A percentile compares a stretch with the other conserved stretches of the same genome.
Conservation (phyloP, 2,888 invertebrate genomes). For the Nomada ruficornis region DNA sequence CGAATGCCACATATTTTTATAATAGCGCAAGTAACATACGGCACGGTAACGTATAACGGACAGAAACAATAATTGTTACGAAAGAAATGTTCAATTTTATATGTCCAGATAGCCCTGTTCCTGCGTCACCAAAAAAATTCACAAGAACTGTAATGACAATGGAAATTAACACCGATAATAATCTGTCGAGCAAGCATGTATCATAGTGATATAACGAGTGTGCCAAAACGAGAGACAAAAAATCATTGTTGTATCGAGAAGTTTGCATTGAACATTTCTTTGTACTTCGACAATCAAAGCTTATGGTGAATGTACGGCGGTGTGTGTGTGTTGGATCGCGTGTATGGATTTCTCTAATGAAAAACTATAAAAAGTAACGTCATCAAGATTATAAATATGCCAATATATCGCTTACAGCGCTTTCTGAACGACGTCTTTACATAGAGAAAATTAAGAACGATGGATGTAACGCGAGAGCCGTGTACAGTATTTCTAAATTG, state of each 20-base stretch:
- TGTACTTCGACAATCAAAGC: constrained; percentile 60
- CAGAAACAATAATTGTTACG: neutral
- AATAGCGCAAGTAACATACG: neutral
- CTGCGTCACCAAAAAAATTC: constrained; percentile 27
- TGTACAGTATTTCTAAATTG: constrained; percentile 20
- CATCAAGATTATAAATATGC: neutral
- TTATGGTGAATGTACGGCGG: neutral
- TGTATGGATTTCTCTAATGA: constrained; percentile 3
- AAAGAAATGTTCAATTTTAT: neutral
- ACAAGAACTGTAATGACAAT: constrained; percentile 4
- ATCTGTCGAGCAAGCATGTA: constrained; percentile 18
- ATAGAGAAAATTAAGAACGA: too few relatives aligned
- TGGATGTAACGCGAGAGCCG: too few relatives aligned
- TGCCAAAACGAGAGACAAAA: constrained; percentile 54
- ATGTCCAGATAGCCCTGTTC: constrained; percentile 22
- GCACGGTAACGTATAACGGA: neutral
- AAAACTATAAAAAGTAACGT: neutral
- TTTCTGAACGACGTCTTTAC: neutral
- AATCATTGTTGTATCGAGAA: constrained; percentile 5
- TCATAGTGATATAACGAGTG: constrained; percentile 37
- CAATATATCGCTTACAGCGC: constrained; percentile 32
- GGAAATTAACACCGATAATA: constrained; percentile 24
- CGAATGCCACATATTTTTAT: neutral
- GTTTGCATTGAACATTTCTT: constrained; percentile 14
- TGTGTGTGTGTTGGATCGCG: constrained; percentile 36